Percentiles rank a stretch among this genome's conserved stretches.
Conservation (phyloP, 2,888 invertebrate genomes). For the Serrognathus titanus region DNA sequence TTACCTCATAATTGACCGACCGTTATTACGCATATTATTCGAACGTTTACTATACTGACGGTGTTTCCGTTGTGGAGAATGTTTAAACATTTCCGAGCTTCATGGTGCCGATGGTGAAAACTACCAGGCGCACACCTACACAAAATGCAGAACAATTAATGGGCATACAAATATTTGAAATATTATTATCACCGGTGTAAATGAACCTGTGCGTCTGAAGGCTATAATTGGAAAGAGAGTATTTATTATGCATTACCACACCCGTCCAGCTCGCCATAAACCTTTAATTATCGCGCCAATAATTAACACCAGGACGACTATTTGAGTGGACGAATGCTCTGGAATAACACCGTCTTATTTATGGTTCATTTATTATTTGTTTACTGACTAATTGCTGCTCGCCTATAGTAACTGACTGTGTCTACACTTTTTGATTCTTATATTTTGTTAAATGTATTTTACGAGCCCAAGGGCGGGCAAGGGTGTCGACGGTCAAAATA, state of each 20-base stretch:
- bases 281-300: conserved; percentile 33
- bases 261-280: conserved; percentile 32
- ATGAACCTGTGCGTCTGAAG: conserved; percentile 42
- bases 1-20: conserved; percentile 15
- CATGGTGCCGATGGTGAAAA: background rate
- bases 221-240: conserved; percentile 46
- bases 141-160: conserved; percentile 38
- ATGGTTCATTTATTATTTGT: conserved; percentile 47
- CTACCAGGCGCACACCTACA: conserved; percentile 23
- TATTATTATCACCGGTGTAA: conserved; percentile 47
- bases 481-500: conserved; percentile 5
- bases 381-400: conserved; percentile 45
- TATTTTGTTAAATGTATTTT: conserved; percentile 32
- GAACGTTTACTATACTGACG: background rate
- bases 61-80: background rate
- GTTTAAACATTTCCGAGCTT: background rate
- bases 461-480: conserved; percentile 27
- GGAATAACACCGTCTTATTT: conserved; percentile 41
- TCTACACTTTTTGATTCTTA: conserved; percentile 24
- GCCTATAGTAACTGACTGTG: conserved; percentile 29
- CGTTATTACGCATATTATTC: no score
- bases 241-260: conserved; percentile 45
- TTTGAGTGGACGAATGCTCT: conserved; percentile 28
- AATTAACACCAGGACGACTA: conserved; percentile 33
- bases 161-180: conserved; percentile 46